Percentiles rank a stretch among this genome's conserved stretches.
Evolutionary conservation across 2,113 vertebrate species (phyloP).

Genomic region (Argyrosomus japonicus): DNA sequence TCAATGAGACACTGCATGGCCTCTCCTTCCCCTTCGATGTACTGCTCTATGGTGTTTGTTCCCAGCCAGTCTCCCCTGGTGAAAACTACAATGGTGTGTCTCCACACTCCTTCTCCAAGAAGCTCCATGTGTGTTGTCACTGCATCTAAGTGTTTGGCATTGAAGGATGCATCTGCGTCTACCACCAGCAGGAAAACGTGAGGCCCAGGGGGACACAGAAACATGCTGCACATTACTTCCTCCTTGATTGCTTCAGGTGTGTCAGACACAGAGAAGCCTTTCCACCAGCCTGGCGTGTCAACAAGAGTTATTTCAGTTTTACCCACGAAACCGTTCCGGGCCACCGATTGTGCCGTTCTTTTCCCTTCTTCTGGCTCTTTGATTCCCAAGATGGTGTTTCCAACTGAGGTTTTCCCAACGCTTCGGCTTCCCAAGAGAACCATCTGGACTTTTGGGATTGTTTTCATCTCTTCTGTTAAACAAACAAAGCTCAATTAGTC

Average conservation of each 20-base stretch:
- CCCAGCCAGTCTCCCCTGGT: constrained; percentile 68
- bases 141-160: constrained; percentile 26
- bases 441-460: constrained; percentile 44
- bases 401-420: constrained; percentile 63
- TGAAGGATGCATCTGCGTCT: constrained; percentile 62
- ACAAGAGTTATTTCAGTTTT: constrained; percentile 51
- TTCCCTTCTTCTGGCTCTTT: constrained; percentile 36
- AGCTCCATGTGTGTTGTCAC: constrained; percentile 61
- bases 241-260: constrained; percentile 61
- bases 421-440: constrained; percentile 60
- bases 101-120: constrained; percentile 52
- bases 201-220: constrained; percentile 63
- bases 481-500: background rate
- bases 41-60: constrained; percentile 45
- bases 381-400: constrained; percentile 54
- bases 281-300: constrained; percentile 74
- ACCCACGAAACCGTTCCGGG: constrained; percentile 5
- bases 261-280: constrained; percentile 39
- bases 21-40: constrained; percentile 60
- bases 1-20: constrained; percentile 54
- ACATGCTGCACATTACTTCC: constrained; percentile 52
- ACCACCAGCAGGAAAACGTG: constrained; percentile 68
- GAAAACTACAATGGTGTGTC: constrained; percentile 60
- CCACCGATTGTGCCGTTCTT: background rate
- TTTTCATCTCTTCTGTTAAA: constrained; percentile 14